Evolutionary conservation across 2,797 vertebrate species (phyloP).

Genomic region (Pipistrellus nathusii): DNA sequence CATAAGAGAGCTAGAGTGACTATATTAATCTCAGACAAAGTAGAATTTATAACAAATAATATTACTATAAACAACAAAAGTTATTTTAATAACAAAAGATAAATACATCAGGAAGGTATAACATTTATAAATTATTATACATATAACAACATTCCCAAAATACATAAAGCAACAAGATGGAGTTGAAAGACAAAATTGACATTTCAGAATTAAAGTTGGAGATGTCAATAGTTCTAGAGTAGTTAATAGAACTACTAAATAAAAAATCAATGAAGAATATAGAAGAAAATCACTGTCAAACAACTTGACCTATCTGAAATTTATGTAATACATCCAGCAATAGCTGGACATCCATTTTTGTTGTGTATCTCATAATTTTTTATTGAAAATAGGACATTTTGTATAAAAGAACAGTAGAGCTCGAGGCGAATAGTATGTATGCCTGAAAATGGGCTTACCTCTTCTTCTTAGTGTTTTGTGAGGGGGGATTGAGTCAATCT

Average conservation of each 20-base stretch:
- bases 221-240: background rate
- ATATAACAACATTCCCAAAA: background rate
- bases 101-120: background rate
- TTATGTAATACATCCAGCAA: too few relatives aligned
- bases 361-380: background rate
- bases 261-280: background rate
- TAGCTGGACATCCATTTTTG: background rate
- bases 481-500: background rate
- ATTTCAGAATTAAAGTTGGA: background rate
- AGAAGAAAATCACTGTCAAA: background rate
- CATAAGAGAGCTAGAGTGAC: background rate
- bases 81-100: background rate
- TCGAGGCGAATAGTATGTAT: background rate
- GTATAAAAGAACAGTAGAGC: background rate
- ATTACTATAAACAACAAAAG: background rate
- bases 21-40: background rate
- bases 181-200: background rate
- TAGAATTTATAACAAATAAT: constrained; percentile 28
- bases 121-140: background rate
- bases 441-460: background rate
- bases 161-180: background rate
- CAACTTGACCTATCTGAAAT: background rate
- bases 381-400: background rate
- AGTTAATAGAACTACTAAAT: background rate
- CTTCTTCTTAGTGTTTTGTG: background rate